A percentile compares a stretch with the other conserved stretches of the same genome.
Evolutionary conservation across 2,113 vertebrate genomes (phyloP).

Genomic region (Canis aureus): DNA sequence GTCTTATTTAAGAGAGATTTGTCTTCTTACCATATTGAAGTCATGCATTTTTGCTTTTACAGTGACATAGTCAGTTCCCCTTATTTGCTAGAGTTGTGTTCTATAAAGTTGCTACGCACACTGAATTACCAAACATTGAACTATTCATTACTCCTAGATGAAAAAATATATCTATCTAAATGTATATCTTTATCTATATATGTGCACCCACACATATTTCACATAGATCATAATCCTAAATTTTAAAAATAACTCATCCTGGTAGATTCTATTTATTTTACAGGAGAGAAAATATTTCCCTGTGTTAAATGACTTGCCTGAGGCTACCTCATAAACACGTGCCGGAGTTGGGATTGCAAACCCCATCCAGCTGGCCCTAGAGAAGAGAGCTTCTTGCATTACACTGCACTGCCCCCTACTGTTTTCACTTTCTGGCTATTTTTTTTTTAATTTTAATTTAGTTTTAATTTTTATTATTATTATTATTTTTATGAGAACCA

Average conservation of each 20-base stretch:
- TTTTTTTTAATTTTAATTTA: not conserved
- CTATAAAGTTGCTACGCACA: not conserved
- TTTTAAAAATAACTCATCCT: not conserved
- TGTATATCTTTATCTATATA: not conserved
- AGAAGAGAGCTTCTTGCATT: not conserved
- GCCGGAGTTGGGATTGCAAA: not conserved
- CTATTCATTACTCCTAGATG: fast-evolving
- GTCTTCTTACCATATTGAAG: not conserved
- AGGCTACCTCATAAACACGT: not conserved
- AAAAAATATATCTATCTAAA: not conserved
- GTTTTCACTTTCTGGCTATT: not conserved
- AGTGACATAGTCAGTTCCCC: not conserved
- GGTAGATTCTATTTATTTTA: not conserved
- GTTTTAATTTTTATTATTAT: too few species aligned
- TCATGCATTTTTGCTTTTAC: not conserved
- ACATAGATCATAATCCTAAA: not conserved
- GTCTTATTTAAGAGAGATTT: not conserved
- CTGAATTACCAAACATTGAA: not conserved
- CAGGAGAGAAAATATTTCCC: not conserved
- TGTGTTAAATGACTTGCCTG: not conserved
- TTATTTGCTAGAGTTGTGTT: not conserved
- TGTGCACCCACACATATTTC: not conserved
- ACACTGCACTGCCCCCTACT: not conserved
- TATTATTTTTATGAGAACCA: not conserved
- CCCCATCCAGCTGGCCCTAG: fast-evolving